A percentile compares a stretch with the other conserved stretches of the same genome.
phyloP scores from a whole-genome alignment of 2,113 vertebrate genomes.

The Ptyas mucosa region DNA sequence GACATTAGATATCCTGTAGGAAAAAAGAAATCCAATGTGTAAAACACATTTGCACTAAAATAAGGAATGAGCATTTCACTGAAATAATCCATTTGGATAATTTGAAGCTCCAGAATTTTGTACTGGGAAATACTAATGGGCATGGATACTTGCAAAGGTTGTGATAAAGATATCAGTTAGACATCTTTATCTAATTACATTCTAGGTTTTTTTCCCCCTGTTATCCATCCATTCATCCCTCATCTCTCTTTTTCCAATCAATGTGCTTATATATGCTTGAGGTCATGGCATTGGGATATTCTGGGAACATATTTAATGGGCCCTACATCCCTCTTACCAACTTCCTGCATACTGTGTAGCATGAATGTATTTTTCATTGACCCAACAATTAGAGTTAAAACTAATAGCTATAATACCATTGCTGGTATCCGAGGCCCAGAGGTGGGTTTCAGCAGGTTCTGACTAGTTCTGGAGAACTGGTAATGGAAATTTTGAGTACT shows the following conservation, averaged over 20 bases:
- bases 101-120: background rate
- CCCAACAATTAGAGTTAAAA: background rate
- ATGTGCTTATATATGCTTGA: background rate
- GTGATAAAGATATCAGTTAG: background rate
- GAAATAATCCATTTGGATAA: background rate
- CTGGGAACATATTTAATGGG: background rate
- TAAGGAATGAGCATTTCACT: background rate
- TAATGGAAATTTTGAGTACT: no score
- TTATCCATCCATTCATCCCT: background rate
- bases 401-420: background rate
- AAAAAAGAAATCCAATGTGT: background rate
- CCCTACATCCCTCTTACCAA: background rate
- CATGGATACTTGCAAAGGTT: background rate
- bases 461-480: no score
- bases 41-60: background rate
- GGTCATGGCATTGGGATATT: background rate
- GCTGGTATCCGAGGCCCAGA: background rate
- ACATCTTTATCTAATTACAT: background rate
- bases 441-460: no score
- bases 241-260: background rate
- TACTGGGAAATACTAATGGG: background rate
- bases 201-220: background rate
- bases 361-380: background rate
- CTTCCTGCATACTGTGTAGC: background rate
- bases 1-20: background rate